These are phyloP conservation scores for Phylloscopus whistleri DNA, from an alignment of 2,113 vertebrate genomes.

Conservation along the genomic window DNA sequence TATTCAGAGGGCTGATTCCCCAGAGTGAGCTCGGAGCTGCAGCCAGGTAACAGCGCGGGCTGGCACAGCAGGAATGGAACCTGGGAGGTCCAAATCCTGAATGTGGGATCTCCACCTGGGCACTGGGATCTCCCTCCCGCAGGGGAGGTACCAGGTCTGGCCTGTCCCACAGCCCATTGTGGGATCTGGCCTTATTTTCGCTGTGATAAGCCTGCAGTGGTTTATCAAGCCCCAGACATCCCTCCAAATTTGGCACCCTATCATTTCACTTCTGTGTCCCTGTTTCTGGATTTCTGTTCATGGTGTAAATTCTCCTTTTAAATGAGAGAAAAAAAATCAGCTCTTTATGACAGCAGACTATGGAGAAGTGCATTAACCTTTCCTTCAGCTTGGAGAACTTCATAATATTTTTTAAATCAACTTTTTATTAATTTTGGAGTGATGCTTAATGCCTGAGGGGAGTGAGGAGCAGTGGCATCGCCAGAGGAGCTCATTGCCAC, in stretches of 20 bases:
- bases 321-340: neutral
- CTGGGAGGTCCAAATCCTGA: neutral
- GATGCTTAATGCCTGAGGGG: neutral
- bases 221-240: neutral
- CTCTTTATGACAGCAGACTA: neutral
- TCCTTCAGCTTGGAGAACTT: neutral
- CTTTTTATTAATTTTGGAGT: slow-evolving; percentile 21
- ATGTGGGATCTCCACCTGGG: fast-evolving
- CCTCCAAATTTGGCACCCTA: neutral
- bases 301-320: neutral
- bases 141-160: neutral
- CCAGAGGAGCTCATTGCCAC: neutral
- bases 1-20: neutral
- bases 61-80: neutral
- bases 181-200: fast-evolving
- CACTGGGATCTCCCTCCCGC: fast-evolving
- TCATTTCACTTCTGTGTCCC: neutral
- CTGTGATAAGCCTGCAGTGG: neutral
- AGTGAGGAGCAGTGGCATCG: neutral
- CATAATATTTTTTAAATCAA: neutral
- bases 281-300: neutral
- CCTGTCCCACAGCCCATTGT: fast-evolving
- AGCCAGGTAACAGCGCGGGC: fast-evolving
- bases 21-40: neutral
- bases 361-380: slow-evolving; percentile 3